Evolutionary conservation across 2,113 vertebrate species (phyloP).

Genomic region (Nettapus auritus): DNA sequence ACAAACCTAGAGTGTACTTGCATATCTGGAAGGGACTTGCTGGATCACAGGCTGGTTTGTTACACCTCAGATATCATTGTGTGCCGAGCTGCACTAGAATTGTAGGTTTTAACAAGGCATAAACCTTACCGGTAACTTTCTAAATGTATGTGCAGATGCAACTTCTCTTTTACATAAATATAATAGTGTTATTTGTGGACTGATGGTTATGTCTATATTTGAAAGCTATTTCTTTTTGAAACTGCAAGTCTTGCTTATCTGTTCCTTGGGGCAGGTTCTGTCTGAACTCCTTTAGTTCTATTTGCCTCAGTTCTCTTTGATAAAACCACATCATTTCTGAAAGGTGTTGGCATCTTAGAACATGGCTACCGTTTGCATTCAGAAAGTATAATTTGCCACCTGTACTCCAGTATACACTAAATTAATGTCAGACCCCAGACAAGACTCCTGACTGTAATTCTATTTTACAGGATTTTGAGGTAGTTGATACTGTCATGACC

Average conservation of each 20-base stretch:
- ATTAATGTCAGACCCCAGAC: background rate
- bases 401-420: background rate
- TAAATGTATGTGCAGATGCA: background rate
- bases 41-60: background rate
- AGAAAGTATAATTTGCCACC: background rate
- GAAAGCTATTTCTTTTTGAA: background rate
- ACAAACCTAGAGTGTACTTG: rapidly evolving
- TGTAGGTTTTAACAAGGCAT: background rate
- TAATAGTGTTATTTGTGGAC: background rate
- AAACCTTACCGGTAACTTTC: background rate
- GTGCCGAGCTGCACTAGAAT: background rate
- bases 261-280: background rate
- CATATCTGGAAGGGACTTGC: rapidly evolving
- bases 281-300: background rate
- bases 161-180: background rate
- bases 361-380: background rate
- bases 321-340: background rate
- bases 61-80: background rate
- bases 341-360: background rate
- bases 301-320: background rate
- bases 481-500: background rate
- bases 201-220: background rate
- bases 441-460: background rate
- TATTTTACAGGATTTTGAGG: background rate
- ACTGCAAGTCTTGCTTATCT: background rate